Conservation (phyloP, 2,797 vertebrate species). For the Neopelma chrysocephalum region DNA sequence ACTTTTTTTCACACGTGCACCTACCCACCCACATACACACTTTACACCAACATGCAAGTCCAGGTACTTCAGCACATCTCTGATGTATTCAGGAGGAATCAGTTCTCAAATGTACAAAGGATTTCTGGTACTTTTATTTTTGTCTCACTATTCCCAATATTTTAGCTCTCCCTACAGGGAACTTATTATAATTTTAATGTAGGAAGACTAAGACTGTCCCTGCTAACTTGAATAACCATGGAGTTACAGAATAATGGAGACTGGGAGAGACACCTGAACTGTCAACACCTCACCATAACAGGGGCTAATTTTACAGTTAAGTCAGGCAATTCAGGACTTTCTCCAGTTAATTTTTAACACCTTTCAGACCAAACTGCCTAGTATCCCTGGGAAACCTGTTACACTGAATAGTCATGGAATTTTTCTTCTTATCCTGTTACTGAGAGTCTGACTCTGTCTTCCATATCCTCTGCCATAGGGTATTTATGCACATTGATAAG, state of each 20-base stretch:
- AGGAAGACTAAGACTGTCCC: not conserved
- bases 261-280: accelerated
- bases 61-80: not conserved
- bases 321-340: not conserved
- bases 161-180: not conserved
- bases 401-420: not conserved
- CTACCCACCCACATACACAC: not conserved
- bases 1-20: not conserved
- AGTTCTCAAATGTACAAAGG: not conserved
- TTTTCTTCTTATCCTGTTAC: not conserved
- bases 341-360: not conserved
- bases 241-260: not conserved
- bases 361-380: not conserved
- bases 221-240: not conserved
- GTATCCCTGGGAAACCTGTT: not conserved
- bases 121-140: not conserved
- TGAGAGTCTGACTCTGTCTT: not conserved
- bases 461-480: not conserved
- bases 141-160: not conserved
- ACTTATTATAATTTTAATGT: not conserved
- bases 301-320: not conserved
- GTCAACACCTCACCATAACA: not conserved
- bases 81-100: not conserved
- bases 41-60: not conserved
- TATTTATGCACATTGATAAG: not conserved